phyloP scores from a whole-genome alignment of 2,113 vertebrate genomes.

The Tenrec ecaudatus region DNA sequence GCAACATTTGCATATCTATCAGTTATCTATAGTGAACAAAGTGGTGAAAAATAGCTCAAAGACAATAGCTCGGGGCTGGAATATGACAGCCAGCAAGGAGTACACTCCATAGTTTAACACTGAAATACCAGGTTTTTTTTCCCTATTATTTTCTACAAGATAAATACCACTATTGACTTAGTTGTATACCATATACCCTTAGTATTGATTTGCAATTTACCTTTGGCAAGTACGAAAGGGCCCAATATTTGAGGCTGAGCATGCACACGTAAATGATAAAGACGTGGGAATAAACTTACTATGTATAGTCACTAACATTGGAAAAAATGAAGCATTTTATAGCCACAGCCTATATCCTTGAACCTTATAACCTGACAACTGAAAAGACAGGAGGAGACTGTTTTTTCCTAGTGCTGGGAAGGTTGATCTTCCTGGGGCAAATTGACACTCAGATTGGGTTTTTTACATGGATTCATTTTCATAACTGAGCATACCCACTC shows the following conservation, averaged over 20 bases:
- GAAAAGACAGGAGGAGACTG: neutral
- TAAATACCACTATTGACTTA: neutral
- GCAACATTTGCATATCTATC: constrained; percentile 29
- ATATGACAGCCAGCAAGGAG: neutral
- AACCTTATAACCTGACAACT: constrained; percentile 1
- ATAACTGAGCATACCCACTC: constrained; percentile 41
- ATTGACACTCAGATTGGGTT: neutral
- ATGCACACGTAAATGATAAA: neutral
- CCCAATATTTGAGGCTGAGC: neutral
- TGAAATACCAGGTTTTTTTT: neutral
- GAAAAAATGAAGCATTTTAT: neutral
- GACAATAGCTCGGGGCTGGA: neutral
- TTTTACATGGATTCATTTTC: constrained; percentile 54
- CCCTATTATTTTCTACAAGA: too few relatives aligned
- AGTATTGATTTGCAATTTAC: neutral
- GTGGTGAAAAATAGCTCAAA: neutral
- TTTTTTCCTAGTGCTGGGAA: neutral
- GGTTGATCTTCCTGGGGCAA: neutral
- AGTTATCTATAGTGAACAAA: neutral
- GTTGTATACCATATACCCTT: neutral
- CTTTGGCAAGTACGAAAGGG: constrained; percentile 43
- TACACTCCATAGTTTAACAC: neutral
- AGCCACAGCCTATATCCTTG: neutral
- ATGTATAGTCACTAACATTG: neutral
- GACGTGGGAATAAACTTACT: neutral